Conservation (phyloP, 2,797 vertebrate species). For the Alcedo quadribrachys region DNA sequence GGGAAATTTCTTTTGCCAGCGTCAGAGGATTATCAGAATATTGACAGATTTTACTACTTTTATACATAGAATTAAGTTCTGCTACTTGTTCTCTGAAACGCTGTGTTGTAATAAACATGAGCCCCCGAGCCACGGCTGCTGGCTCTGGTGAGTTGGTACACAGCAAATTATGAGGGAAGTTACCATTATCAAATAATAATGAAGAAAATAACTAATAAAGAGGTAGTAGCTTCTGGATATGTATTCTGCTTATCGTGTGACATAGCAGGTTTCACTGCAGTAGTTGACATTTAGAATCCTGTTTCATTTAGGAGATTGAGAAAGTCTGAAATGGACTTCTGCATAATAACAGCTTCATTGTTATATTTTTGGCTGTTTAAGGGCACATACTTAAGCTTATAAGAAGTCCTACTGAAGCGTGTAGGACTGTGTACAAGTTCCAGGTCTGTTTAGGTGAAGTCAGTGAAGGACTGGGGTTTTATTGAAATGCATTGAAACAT, state of each 20-base stretch:
- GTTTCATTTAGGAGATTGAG: not conserved
- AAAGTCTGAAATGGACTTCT: not conserved
- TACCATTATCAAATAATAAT: not conserved
- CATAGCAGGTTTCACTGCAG: not conserved
- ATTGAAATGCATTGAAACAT: not conserved
- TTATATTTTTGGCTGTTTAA: not conserved
- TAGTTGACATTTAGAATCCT: not conserved
- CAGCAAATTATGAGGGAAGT: not conserved
- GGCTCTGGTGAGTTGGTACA: not conserved
- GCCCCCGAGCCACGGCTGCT: not conserved
- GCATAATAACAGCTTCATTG: not conserved
- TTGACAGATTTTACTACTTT: not conserved
- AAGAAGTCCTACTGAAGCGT: not conserved
- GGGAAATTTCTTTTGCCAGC: not conserved
- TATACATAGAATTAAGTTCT: not conserved
- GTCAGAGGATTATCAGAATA: not conserved
- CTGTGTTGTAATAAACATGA: not conserved
- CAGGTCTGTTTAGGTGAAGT: not conserved
- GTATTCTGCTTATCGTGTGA: not conserved
- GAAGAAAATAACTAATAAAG: not conserved
- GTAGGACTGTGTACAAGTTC: not conserved
- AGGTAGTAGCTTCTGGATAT: not conserved
- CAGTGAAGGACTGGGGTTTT: not conserved
- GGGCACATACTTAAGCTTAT: not conserved
- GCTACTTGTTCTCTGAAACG: not conserved